Base-by-base conservation (phyloP, 2,113 vertebrate species). In the Indicator maculatus region DNA sequence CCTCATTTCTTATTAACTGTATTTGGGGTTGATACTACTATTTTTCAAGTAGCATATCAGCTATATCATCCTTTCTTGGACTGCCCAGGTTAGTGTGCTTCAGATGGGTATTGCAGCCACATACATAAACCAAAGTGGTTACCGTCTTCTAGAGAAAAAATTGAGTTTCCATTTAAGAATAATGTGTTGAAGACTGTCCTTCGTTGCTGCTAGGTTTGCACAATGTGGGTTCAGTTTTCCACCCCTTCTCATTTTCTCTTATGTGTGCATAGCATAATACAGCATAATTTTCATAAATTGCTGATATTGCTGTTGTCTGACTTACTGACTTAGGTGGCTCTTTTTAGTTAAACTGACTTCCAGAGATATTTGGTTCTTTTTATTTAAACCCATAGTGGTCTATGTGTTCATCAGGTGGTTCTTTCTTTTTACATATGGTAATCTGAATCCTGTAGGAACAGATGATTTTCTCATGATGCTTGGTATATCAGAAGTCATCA, bases 1-100 rank as follows among this genome's bases (percentile, higher is more conserved):
- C 71, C 28, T 67, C 33, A 9, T 13, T 71, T 53, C 16, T 26
- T 78, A 12, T 70, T 79, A 33, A 59, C 27, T 27, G 8, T 21
- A 61, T 18, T 23, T 52, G 24, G 27, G 16, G 60, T 82, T 64
- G 16, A 41, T 50, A 33, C 9, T 65, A 53, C 17, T 8, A 20
- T 58, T 90, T 47, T 39, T 58, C 26, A 73, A 39, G 6, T n/a
- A 27, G 11, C 20, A 28, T 0, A 0, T 76, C 33, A 55, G 5
- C 38, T 67, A 0, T 36, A 9, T 67, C 14, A 28, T 67, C 27
- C n/a, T 61, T 78, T 47, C 45, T 44, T 66, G 60, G 27, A 36
- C 55, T 58, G 30, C 12, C 20, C 0, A 0, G 9, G 18, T 21
- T 50, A 38, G 4, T 12, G 14, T 63, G 24, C 28, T 55, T 36